phyloP scores from a whole-genome alignment of 2,797 vertebrate genomes.

The Sebastes paucispinis region DNA sequence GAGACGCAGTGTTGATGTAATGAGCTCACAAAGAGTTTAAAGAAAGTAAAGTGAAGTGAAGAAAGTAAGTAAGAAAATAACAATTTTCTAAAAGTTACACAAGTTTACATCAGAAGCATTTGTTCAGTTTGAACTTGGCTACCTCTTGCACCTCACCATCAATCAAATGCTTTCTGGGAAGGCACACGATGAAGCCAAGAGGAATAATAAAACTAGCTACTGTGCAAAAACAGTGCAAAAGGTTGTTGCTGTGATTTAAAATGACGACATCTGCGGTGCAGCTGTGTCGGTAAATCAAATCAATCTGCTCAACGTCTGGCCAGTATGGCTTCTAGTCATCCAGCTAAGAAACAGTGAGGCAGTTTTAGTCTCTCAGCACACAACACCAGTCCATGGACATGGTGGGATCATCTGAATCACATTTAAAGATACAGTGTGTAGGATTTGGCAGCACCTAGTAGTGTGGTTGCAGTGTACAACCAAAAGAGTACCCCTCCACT shows the following conservation, averaged over 20 bases:
- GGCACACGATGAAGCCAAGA: not conserved
- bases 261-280: not conserved
- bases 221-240: not conserved
- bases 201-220: not conserved
- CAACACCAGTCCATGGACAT: not conserved
- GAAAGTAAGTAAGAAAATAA: not conserved
- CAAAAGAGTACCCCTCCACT: too few species aligned
- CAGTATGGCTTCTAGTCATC: not conserved
- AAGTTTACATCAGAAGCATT: not conserved
- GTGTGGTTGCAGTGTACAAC: too few species aligned
- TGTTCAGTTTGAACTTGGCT: not conserved
- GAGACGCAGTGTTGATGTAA: not conserved
- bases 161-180: not conserved
- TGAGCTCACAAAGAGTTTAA: not conserved
- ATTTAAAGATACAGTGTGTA: too few species aligned
- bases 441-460: too few species aligned
- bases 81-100: not conserved
- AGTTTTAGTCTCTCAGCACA: not conserved
- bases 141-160: not conserved
- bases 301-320: not conserved
- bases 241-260: not conserved
- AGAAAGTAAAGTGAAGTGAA: not conserved
- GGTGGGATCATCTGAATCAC: not conserved
- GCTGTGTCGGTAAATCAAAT: not conserved
- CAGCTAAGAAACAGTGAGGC: not conserved